phyloP scores from a whole-genome alignment of 2,113 vertebrate genomes.

The Martes martes region DNA sequence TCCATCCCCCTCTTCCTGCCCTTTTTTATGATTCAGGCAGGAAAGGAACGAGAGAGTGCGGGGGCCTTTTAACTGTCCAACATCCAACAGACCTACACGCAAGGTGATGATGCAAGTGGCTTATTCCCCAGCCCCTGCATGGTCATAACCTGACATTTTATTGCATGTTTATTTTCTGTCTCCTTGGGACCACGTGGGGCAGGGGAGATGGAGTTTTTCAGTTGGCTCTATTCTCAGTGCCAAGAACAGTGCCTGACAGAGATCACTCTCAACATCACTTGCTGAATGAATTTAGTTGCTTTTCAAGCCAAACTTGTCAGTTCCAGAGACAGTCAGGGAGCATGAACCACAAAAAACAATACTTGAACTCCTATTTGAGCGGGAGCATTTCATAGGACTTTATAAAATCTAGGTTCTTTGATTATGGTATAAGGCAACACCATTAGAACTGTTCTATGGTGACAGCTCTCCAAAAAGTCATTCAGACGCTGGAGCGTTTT shows the following conservation, averaged over 20 bases:
- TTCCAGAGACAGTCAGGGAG: not conserved
- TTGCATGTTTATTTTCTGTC: not conserved
- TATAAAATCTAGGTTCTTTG: not conserved
- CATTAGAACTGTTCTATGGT: not conserved
- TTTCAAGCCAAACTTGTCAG: not conserved
- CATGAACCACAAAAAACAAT: not conserved
- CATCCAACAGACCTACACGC: not conserved
- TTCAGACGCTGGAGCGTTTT: not conserved
- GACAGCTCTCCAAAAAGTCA: constrained; percentile 6
- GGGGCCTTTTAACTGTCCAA: not conserved
- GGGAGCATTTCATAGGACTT: not conserved
- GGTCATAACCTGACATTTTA: not conserved
- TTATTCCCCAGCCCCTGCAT: not conserved
- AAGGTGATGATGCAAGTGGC: not conserved
- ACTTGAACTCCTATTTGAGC: not conserved
- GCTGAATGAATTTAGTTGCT: not conserved
- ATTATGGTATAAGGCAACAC: not conserved
- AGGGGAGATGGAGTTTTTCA: not conserved
- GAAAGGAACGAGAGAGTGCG: not conserved
- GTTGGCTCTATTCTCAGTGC: not conserved
- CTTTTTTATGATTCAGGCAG: not conserved
- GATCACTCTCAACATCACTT: not conserved
- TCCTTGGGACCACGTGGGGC: not conserved
- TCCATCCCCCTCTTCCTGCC: not conserved
- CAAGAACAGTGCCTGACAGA: not conserved